Conservation (phyloP, 2,888 invertebrate genomes). For the Euclidia mi region DNA sequence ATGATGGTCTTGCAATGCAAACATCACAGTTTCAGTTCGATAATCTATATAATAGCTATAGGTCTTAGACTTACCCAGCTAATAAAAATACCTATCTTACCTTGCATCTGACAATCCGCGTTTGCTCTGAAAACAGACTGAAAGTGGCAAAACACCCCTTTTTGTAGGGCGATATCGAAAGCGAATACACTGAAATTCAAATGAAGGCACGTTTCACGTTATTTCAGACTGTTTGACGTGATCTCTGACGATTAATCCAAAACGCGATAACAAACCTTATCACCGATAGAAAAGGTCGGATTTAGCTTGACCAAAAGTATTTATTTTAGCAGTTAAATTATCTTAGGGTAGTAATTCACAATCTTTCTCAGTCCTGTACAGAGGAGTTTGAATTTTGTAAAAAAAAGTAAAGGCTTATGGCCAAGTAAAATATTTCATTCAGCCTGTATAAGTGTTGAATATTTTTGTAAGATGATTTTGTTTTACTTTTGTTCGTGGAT, state of each 20-base stretch:
- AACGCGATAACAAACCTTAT: constrained; percentile 33
- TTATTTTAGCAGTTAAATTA: constrained; percentile 60
- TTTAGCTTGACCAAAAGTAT: constrained; percentile 26
- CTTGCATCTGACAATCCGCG: constrained; percentile 14
- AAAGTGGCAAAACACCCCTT: constrained; percentile 31
- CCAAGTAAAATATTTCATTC: constrained; percentile 27
- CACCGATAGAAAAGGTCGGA: not conserved
- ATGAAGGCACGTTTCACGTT: constrained; percentile 61
- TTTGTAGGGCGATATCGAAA: constrained; percentile 50
- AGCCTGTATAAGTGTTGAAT: constrained; percentile 22
- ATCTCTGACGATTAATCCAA: constrained; percentile 28
- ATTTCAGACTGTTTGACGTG: constrained; percentile 50
- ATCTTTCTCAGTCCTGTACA: constrained; percentile 52
- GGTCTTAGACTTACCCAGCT: too few relatives aligned
- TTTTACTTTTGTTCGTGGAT: constrained; percentile 11
- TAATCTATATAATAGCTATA: too few relatives aligned
- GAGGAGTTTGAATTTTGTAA: constrained; percentile 53
- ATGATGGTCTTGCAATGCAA: too few relatives aligned
- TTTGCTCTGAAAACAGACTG: constrained; percentile 25
- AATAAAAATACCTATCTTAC: too few relatives aligned
- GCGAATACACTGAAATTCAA: constrained; percentile 58
- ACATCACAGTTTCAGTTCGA: too few relatives aligned
- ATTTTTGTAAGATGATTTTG: constrained; percentile 20
- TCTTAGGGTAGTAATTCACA: constrained; percentile 59
- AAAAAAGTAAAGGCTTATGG: constrained; percentile 49